These are phyloP conservation scores for Emydocephalus ijimae DNA, from an alignment of 2,113 vertebrate species.

Conservation along the genomic window DNA sequence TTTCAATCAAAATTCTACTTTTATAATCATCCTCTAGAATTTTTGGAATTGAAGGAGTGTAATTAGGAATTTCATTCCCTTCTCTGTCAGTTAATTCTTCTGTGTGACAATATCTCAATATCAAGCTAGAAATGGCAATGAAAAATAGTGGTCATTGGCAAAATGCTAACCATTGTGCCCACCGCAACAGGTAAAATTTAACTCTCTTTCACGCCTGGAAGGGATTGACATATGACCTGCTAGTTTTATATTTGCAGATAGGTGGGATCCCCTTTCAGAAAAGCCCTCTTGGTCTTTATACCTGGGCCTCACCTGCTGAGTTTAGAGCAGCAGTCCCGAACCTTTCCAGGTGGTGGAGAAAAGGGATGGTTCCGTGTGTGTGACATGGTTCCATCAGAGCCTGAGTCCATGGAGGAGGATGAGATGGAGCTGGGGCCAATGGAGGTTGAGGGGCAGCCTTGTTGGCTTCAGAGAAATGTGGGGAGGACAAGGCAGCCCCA, in stretches of 20 bases:
- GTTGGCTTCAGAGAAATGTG: too few species aligned
- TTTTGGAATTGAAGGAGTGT: background rate
- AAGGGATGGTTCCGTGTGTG: too few species aligned
- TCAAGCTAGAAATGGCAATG: background rate
- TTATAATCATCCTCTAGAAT: background rate
- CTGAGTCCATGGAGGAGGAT: too few species aligned
- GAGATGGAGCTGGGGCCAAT: too few species aligned
- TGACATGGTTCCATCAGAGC: too few species aligned
- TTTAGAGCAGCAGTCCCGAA: background rate
- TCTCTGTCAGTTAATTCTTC: background rate
- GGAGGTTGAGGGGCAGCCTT: too few species aligned
- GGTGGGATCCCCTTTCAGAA: background rate
- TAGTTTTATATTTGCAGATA: background rate
- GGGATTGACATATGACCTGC: background rate
- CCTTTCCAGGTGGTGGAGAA: background rate
- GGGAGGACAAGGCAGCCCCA: too few species aligned
- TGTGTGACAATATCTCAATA: background rate
- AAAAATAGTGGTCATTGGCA: background rate
- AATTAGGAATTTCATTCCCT: background rate
- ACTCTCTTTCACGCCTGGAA: background rate
- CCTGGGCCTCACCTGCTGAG: background rate
- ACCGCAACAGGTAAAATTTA: background rate
- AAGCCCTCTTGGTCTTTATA: background rate
- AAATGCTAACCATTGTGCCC: background rate
- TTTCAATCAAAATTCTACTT: background rate